Percentiles rank a stretch among this genome's conserved stretches.
Evolutionary conservation across 2,113 vertebrate genomes (phyloP).

Genomic region (Asarcornis scutulata): DNA sequence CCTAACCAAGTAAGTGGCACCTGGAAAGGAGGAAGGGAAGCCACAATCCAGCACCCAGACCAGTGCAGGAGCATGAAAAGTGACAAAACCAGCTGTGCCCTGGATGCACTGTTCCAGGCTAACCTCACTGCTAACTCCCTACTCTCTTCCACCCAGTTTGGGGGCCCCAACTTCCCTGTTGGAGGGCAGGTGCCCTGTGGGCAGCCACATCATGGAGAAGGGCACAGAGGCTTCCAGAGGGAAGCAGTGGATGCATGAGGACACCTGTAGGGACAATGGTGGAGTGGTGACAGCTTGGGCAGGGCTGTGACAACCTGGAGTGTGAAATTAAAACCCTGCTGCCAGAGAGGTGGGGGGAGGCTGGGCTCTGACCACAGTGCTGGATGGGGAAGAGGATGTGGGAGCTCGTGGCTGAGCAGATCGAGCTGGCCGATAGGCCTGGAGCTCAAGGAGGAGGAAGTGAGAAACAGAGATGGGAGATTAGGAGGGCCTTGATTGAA

Average conservation of each 20-base stretch:
- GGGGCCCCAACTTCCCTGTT: accelerated
- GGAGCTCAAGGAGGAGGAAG: conserved; percentile 16
- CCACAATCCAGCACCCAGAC: neutral
- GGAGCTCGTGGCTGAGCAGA: neutral
- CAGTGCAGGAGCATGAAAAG: neutral
- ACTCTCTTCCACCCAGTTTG: neutral
- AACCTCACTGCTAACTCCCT: neutral
- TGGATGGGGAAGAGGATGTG: neutral
- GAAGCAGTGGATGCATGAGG: neutral
- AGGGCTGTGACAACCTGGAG: neutral
- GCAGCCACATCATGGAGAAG: neutral
- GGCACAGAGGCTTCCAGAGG: neutral
- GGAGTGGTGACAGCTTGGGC: neutral
- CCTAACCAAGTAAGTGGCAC: neutral
- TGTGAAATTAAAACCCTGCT: neutral
- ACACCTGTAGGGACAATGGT: neutral
- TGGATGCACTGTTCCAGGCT: neutral
- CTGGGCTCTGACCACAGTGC: neutral
- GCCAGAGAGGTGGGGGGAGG: neutral
- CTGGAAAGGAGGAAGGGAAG: neutral
- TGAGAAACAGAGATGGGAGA: neutral
- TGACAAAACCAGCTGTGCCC: neutral
- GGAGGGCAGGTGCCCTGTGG: neutral
- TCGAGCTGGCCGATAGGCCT: neutral
- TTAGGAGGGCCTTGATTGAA: neutral